Evolutionary conservation across 2,888 invertebrate genomes (phyloP).

Genomic region (Agonopterix alstromeriana): DNA sequence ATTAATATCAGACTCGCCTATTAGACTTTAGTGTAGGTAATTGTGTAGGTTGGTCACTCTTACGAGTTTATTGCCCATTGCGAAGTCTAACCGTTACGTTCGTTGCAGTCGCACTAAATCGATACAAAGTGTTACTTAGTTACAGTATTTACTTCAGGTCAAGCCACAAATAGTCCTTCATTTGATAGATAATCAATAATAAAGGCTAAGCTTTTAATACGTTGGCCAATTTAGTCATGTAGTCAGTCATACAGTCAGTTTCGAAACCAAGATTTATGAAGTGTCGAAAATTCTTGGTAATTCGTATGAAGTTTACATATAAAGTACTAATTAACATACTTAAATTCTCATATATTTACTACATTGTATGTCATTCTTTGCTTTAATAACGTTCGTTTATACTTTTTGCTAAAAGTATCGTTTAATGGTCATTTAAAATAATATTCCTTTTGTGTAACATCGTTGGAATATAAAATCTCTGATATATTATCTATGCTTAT

Average conservation of each 20-base stretch:
- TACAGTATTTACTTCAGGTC: background rate
- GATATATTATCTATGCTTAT: no score
- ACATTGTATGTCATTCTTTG: background rate
- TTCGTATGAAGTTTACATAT: background rate
- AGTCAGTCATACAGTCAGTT: no score
- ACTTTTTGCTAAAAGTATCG: no score
- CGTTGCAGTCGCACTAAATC: background rate
- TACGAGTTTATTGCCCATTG: constrained; percentile 5
- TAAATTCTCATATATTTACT: background rate
- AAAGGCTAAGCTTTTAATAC: background rate
- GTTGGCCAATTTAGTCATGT: no score
- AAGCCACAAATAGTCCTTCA: no score
- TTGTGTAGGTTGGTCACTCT: constrained; percentile 3
- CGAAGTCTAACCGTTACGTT: constrained; percentile 1
- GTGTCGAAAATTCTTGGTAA: no score
- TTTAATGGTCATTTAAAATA: no score
- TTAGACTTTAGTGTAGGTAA: background rate
- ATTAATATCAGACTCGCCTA: background rate
- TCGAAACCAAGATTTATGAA: no score
- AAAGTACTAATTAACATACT: background rate
- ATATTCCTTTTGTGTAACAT: no score
- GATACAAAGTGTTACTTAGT: background rate
- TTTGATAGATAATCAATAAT: background rate
- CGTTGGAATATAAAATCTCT: no score
- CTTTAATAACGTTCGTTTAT: background rate